Percentiles rank a stretch among this genome's conserved stretches.
phyloP scores from a whole-genome alignment of 1,140 invertebrate species.

The Amphibalanus amphitrite region DNA sequence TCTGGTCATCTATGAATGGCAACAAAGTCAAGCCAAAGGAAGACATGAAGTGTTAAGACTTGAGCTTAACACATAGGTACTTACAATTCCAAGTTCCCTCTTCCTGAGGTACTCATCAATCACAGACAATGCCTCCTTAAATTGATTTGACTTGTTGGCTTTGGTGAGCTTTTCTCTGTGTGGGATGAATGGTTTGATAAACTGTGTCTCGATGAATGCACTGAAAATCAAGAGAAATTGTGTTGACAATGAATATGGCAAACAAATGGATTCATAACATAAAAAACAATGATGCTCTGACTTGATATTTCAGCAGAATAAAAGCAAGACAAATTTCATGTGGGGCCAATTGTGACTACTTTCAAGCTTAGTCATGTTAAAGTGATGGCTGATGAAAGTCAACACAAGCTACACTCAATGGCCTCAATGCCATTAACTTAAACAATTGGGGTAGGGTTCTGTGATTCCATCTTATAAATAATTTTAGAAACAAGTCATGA shows the following conservation, averaged over 20 bases:
- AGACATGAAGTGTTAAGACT: too few species aligned
- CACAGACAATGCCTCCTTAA: slow-evolving; percentile 14
- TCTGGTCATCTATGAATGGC: too few species aligned
- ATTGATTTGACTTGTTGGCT: slow-evolving; percentile 12
- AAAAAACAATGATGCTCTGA: background rate
- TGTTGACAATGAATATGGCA: too few species aligned
- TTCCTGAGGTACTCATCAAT: slow-evolving; percentile 12
- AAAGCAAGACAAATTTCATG: background rate
- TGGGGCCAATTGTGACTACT: background rate
- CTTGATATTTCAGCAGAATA: background rate
- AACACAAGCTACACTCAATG: too few species aligned
- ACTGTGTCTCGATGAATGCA: slow-evolving; percentile 1
- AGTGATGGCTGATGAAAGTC: background rate
- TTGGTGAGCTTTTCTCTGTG: slow-evolving; percentile 10
- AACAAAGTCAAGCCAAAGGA: too few species aligned
- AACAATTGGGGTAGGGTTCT: too few species aligned
- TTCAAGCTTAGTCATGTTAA: background rate
- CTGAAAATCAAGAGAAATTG: background rate
- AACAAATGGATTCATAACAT: background rate
- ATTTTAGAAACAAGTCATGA: background rate
- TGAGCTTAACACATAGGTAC: background rate
- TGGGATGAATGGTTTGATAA: slow-evolving; percentile 12
- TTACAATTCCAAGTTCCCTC: background rate
- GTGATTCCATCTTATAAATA: background rate
- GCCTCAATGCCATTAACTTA: too few species aligned